phyloP scores from a whole-genome alignment of 1,140 invertebrate genomes.

The Glossosoma conforme region DNA sequence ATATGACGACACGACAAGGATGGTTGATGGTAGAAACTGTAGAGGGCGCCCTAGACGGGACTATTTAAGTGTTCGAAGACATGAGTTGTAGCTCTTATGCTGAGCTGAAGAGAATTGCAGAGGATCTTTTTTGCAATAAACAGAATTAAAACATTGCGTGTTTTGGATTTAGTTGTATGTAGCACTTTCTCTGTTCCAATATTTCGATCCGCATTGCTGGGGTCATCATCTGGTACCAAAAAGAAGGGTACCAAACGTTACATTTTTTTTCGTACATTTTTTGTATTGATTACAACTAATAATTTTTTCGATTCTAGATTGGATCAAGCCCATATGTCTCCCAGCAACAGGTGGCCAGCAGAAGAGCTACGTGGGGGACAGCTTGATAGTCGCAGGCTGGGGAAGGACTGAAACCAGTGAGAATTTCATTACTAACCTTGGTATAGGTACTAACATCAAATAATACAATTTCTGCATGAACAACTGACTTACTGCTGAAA shows the following conservation, averaged over 20 bases:
- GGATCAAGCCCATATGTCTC: slow-evolving; percentile 77
- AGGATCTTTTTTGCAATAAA: background rate
- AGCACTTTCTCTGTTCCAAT: background rate
- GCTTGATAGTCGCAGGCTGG: slow-evolving; percentile 75
- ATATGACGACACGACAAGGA: no score
- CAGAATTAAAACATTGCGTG: background rate
- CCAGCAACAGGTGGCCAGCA: slow-evolving; percentile 49
- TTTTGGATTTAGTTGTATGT: background rate
- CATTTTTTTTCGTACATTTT: no score
- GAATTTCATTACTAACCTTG: slow-evolving; percentile 5
- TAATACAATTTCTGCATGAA: background rate
- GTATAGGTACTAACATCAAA: background rate
- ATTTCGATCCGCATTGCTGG: background rate
- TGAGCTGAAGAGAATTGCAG: no score
- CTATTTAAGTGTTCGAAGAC: no score
- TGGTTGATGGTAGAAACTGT: no score
- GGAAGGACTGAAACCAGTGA: slow-evolving; percentile 67
- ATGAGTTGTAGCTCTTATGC: no score
- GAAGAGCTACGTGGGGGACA: slow-evolving; percentile 45
- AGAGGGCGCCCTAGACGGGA: no score
- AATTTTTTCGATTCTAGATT: slow-evolving; percentile 44
- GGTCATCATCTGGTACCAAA: no score
- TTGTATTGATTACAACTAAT: background rate
- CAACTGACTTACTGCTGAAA: background rate
- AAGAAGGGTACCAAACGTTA: no score